Conservation (phyloP, 2,113 vertebrate genomes). For the Nyctibius bracteatus region DNA sequence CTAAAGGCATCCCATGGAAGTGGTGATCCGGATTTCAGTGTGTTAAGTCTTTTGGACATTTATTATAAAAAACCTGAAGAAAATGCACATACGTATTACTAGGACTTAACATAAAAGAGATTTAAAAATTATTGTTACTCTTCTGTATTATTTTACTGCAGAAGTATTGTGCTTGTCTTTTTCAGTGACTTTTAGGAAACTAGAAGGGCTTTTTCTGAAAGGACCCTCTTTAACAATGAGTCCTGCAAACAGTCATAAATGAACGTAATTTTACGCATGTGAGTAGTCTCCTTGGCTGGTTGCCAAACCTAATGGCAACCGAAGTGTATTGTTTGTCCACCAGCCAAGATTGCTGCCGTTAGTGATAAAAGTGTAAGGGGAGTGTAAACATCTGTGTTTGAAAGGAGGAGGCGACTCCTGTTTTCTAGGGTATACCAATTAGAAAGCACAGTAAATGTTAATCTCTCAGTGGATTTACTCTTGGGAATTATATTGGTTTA, state of each 20-base stretch:
- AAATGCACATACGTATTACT: background rate
- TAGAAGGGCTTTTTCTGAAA: background rate
- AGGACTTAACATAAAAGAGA: background rate
- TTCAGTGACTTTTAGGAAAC: background rate
- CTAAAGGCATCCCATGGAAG: background rate
- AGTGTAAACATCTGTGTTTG: conserved; percentile 48
- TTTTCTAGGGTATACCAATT: conserved; percentile 21
- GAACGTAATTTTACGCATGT: background rate
- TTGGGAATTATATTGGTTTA: background rate
- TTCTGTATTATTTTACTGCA: background rate
- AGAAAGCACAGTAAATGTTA: conserved; percentile 5
- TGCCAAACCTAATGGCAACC: conserved; percentile 20
- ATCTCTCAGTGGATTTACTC: background rate
- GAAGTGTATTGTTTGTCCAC: conserved; percentile 47
- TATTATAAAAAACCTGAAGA: background rate
- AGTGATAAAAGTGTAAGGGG: conserved; percentile 27
- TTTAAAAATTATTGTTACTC: background rate
- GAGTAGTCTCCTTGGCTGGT: background rate
- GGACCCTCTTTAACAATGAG: background rate
- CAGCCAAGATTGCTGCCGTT: conserved; percentile 46
- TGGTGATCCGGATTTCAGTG: background rate
- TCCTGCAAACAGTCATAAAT: background rate
- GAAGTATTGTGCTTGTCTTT: background rate
- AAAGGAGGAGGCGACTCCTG: background rate
- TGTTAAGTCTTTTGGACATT: background rate